These are phyloP conservation scores for Agrochola litura DNA, from an alignment of 2,888 invertebrate species.

Conservation along the genomic window DNA sequence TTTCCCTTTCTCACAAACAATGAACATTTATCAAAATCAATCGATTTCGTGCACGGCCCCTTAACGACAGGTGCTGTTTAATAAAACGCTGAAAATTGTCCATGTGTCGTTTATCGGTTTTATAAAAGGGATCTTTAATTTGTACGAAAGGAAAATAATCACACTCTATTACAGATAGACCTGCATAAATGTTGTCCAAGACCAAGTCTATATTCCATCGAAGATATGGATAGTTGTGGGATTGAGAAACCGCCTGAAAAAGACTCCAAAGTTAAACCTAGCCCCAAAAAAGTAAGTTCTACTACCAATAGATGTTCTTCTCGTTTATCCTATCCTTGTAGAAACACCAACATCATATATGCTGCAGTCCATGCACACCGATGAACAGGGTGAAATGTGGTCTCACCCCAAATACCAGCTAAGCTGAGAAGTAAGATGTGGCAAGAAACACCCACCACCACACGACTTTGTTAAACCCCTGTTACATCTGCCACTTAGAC, in stretches of 20 bases:
- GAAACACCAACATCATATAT: background rate
- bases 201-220: conserved; percentile 39
- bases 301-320: background rate
- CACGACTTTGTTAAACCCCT: background rate
- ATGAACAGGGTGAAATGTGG: background rate
- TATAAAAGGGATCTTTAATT: background rate
- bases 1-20: too few species aligned
- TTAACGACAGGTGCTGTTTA: too few species aligned
- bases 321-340: background rate
- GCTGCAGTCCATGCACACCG: background rate
- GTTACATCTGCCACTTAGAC: background rate
- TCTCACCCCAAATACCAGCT: background rate
- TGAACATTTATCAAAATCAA: too few species aligned
- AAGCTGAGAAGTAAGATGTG: background rate
- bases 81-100: background rate
- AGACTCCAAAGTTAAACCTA: background rate
- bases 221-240: conserved; percentile 30
- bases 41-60: too few species aligned
- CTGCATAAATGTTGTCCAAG: conserved; percentile 44
- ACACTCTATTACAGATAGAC: conserved; percentile 29
- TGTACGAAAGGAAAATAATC: background rate
- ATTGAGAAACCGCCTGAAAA: background rate
- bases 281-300: conserved; percentile 29
- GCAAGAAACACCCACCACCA: too few species aligned
- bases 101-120: background rate